phyloP scores from a whole-genome alignment of 1,140 invertebrate genomes.

The Paracyclopina nana region DNA sequence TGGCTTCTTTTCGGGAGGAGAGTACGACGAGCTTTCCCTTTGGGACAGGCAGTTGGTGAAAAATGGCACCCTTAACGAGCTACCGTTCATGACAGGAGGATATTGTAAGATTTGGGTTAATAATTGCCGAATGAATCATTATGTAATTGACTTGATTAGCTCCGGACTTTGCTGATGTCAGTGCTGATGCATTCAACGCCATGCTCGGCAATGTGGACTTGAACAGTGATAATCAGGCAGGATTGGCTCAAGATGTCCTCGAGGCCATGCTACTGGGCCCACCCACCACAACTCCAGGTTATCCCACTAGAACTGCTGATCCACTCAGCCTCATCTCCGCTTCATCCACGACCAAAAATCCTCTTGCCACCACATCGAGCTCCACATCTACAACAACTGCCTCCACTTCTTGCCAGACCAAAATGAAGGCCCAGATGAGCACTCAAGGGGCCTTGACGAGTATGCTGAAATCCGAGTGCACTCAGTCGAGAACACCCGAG shows the following conservation, averaged over 20 bases:
- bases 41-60: slow-evolving; percentile 1
- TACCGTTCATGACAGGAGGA: slow-evolving; percentile 2
- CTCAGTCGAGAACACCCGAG: background rate
- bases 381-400: background rate
- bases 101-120: slow-evolving; percentile 3
- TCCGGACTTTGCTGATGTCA: slow-evolving; percentile 5
- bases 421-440: too few relatives aligned
- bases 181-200: slow-evolving; percentile 8
- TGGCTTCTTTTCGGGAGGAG: background rate
- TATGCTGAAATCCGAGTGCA: too few relatives aligned
- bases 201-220: slow-evolving; percentile 7
- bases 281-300: slow-evolving; percentile 5
- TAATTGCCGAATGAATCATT: background rate
- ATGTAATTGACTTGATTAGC: too few relatives aligned
- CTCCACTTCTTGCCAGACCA: too few relatives aligned
- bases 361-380: background rate
- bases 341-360: background rate
- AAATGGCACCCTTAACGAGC: slow-evolving; percentile 5
- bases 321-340: background rate
- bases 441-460: too few relatives aligned
- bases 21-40: slow-evolving; percentile 10
- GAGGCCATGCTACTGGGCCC: slow-evolving; percentile 13
- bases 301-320: slow-evolving; percentile 10
- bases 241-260: slow-evolving; percentile 1
- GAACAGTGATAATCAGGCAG: background rate